phyloP scores from a whole-genome alignment of 1,140 invertebrate species.

The Pogonognathellus flavescens region DNA sequence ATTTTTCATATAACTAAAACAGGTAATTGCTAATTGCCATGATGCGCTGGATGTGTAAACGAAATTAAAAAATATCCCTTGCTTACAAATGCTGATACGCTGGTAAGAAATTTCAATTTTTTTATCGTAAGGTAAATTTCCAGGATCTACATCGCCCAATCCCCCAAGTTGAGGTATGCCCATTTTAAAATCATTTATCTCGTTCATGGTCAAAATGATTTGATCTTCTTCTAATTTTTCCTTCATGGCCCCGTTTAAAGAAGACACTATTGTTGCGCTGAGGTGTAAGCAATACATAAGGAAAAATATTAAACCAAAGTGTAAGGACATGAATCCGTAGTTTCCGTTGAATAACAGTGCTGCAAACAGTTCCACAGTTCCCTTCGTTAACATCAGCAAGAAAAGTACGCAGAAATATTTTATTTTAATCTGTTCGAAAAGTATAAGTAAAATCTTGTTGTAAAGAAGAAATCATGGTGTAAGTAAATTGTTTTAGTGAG shows the following conservation, averaged over 20 bases:
- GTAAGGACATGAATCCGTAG: background rate
- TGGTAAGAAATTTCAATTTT: slow-evolving; percentile 6
- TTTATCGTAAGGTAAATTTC: background rate
- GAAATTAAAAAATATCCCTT: background rate
- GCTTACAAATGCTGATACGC: background rate
- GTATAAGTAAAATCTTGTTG: no score
- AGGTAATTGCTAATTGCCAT: background rate
- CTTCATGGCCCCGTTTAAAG: background rate
- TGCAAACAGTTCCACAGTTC: background rate
- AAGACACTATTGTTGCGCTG: background rate
- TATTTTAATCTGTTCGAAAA: background rate
- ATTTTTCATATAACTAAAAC: background rate
- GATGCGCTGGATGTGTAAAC: no score
- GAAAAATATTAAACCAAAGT: background rate
- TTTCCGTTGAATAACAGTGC: background rate
- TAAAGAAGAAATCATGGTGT: no score
- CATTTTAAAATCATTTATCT: background rate
- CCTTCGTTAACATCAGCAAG: background rate
- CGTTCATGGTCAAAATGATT: background rate
- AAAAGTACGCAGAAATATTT: background rate
- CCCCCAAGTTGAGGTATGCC: background rate
- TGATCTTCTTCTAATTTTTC: background rate
- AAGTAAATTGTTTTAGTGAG: no score
- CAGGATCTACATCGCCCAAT: background rate
- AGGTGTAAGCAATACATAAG: background rate